Percentiles rank a stretch among this genome's conserved stretches.
These are phyloP conservation scores for Stigmatopora argus DNA, from an alignment of 2,113 vertebrate species.

Conservation along the genomic window DNA sequence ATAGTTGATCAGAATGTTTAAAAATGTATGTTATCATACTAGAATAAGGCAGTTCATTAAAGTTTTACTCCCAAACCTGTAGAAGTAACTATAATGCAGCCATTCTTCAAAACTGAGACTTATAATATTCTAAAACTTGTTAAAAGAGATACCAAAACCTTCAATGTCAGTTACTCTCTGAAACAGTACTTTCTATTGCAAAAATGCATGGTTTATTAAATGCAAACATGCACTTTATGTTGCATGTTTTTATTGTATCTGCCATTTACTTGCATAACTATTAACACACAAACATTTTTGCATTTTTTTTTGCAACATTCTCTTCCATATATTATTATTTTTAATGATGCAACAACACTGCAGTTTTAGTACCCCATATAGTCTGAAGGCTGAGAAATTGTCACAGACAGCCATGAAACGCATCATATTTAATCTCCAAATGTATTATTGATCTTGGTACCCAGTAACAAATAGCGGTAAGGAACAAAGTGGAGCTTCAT, in stretches of 20 bases:
- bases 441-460: background rate
- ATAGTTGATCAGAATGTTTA: background rate
- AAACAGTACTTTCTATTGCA: background rate
- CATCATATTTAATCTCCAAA: background rate
- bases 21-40: background rate
- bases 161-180: background rate
- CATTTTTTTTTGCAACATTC: background rate
- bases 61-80: background rate
- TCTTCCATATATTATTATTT: background rate
- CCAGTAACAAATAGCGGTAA: background rate
- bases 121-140: background rate
- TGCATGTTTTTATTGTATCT: background rate
- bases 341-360: slow-evolving; percentile 2
- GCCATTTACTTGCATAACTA: background rate
- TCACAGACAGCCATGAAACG: background rate
- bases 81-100: background rate
- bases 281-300: background rate
- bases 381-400: background rate
- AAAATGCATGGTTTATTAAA: background rate
- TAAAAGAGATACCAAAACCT: background rate
- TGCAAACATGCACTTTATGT: background rate
- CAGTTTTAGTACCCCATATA: background rate
- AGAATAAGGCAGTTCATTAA: background rate
- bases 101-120: background rate
- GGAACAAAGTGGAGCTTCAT: background rate